Base-by-base conservation (phyloP, 1,140 invertebrate genomes). In the Pissodes strobi region DNA sequence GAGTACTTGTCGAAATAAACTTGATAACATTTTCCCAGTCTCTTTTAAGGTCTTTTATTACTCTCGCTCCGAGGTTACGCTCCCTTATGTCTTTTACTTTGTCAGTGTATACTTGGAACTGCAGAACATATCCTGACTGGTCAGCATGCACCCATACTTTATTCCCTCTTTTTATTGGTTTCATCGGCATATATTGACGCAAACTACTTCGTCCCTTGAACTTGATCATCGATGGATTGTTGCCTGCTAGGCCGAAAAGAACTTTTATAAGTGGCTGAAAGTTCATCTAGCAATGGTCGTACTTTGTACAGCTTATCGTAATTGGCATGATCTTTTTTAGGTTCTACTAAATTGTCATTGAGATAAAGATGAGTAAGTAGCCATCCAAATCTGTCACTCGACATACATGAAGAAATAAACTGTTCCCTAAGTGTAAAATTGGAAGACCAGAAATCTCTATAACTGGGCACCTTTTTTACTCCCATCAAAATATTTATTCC, bases 91-190 rank as follows among this genome's bases (percentile, higher is more conserved):
- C 39, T 58, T n/a, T 76, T 66, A 74, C 72, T 45, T 69, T 69
- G 1, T 80, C 79, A 21, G 73, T 78, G 69, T 82, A 80, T 39
- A 80, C 70, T 62, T 78, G 66, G 71, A 80, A 81, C 58, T 77
- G 74, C 46, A 71, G 74, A 52, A 78, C 75, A 67, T 79, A 82
- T 23, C 79, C 60, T 22, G n/a, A 9, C 21, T 64, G 21, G 25
- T 67, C 61, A 3, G 61, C 60, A 2, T 64, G 30, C 43, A 64
- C 21, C 77, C 77, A 81, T 41, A 77, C 60, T 72, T 77, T 80
- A n/a, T n/a, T n/a, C n/a, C n/a, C n/a, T n/a, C n/a, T n/a, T n/a
- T n/a, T 81, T 63, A 78, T 79, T 23, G 79, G 78, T 71, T 81
- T 81, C 58, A 71, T 74, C 59, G 22, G 2, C 2, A 3, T n/a